Evolutionary conservation across 2,797 vertebrate genomes (phyloP), one percentile per base, ranked within the genome.

Genomic region (Tamandua tetradactyla): DNA sequence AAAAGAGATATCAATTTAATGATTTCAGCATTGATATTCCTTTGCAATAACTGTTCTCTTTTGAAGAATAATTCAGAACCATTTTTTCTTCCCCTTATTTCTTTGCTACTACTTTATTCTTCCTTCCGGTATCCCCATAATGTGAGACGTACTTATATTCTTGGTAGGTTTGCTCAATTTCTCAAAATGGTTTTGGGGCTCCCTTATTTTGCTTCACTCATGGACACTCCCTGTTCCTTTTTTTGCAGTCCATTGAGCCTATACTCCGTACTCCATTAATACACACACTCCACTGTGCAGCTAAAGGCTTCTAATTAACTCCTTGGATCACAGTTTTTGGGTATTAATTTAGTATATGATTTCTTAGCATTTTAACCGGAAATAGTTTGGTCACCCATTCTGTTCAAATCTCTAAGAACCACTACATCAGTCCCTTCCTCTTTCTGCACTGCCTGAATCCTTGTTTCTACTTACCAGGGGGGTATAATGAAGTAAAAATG

Each of bases 281-380:
- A n/a, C n/a, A n/a, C n/a, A n/a, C n/a, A n/a, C 81, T 96, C 91
- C 78, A 49, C 89, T 49, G 84, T 49, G 62, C 82, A 57, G 93
- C 74, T 95, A 95, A 95, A 82, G 72, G 96, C 37, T 92, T 95
- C 95, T 95, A 96, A 96, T 96, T 93, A 96, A 89, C 76, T 74
- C n/a, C 61, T 74, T 95, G 91, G 83, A 90, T 89, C 72, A 68
- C 49, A 78, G 89, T 80, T 80, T 91, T 95, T 89, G 95, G 93
- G 61, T 95, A 89, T 89, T 91, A 92, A 94, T 94, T 91, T 89
- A 83, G 89, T 71, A 55, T 91, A 89, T 64, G 57, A 93, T 64
- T 95, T 66, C 76, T 61, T 89, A 55, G 82, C 9, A 37, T 89
- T 92, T 90, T 84, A 94, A 84, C 55, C 89, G 94, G 84, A 81